Base-by-base conservation (phyloP, 30 jellyfish, hydroid and myxozoan species). In the Hydractinia echinata region DNA sequence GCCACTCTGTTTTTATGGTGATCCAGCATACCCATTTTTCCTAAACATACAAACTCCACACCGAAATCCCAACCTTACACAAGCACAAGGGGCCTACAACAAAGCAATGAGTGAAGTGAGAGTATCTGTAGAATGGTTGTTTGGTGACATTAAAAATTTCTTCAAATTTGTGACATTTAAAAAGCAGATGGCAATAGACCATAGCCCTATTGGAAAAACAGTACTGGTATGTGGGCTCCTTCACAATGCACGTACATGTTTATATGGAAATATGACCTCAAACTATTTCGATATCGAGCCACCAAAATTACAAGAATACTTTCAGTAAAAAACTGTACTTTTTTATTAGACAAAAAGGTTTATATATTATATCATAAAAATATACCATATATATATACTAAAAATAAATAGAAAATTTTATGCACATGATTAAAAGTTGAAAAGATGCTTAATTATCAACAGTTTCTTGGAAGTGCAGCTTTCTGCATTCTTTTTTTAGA, bases 21-120 rank as follows among this genome's bases (percentile, higher is more conserved):
- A 85, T 73, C 88, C 89, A 15, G 79, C 88, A 7, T 76, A 85
- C 53, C 79, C 79, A 15, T 80, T 51, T 39, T 44, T 84, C 52
- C 62, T 55, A 13, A 88, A 85, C 54, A 69, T 85, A 79, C 89
- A 85, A 70, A 13, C 79, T 50, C 85, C 95, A 20, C 61, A 78
- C 14, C 55, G 51, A 39, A 53, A 30, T 51, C 15, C 77, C 15
- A 76, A 83, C 4, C 84, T 52, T 76, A 77, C 68, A 78, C 60
- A 48, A 85, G 79, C 70, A 69, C 18, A 56, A 54, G 81, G 30
- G 79, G n/a, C n/a, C n/a, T n/a, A n/a, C n/a, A n/a, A n/a, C n/a
- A n/a, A n/a, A n/a, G n/a, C n/a, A n/a, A n/a, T 85, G 95, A 85
- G 95, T 67, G 39, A 54, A 77, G 95, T 85, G 21, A 51, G 95